phyloP scores from a whole-genome alignment of 2,113 vertebrate species.

The Actenoides hombroni region DNA sequence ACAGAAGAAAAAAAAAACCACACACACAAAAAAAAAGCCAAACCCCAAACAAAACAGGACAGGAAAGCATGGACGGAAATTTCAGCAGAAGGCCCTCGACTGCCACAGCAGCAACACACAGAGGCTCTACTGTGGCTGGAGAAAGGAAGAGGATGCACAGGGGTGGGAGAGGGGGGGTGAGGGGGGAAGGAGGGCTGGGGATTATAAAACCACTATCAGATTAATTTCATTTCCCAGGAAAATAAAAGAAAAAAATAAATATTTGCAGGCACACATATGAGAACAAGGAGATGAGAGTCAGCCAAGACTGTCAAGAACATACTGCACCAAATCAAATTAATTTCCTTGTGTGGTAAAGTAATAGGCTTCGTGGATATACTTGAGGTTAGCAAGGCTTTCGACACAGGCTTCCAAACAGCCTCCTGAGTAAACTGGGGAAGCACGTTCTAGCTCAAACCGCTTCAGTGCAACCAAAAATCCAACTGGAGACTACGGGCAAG shows the following conservation, averaged over 20 bases:
- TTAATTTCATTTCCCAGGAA: slow-evolving; percentile 48
- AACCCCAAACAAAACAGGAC: background rate
- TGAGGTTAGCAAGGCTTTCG: slow-evolving; percentile 31
- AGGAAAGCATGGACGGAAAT: slow-evolving; percentile 16
- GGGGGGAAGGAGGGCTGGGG: background rate
- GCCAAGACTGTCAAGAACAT: slow-evolving; percentile 5
- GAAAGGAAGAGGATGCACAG: slow-evolving; percentile 3
- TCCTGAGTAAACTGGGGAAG: background rate
- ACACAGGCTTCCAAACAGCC: background rate
- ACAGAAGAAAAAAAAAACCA: background rate
- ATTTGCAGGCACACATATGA: background rate
- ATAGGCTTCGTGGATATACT: slow-evolving; percentile 15
- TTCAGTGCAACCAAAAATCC: background rate
- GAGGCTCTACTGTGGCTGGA: background rate
- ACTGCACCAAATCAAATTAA: slow-evolving; percentile 39
- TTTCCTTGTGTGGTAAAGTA: slow-evolving; percentile 32
- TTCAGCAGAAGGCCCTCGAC: slow-evolving; percentile 1
- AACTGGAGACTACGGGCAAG: background rate
- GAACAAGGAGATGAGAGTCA: slow-evolving; percentile 26
- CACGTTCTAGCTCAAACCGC: rapidly evolving
- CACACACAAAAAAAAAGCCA: background rate
- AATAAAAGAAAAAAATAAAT: background rate
- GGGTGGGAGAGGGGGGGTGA: background rate
- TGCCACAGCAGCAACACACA: background rate
- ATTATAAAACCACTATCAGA: slow-evolving; percentile 38